These are phyloP conservation scores for Neopipo cinnamomea DNA, from an alignment of 2,113 vertebrate genomes.

Conservation along the genomic window DNA sequence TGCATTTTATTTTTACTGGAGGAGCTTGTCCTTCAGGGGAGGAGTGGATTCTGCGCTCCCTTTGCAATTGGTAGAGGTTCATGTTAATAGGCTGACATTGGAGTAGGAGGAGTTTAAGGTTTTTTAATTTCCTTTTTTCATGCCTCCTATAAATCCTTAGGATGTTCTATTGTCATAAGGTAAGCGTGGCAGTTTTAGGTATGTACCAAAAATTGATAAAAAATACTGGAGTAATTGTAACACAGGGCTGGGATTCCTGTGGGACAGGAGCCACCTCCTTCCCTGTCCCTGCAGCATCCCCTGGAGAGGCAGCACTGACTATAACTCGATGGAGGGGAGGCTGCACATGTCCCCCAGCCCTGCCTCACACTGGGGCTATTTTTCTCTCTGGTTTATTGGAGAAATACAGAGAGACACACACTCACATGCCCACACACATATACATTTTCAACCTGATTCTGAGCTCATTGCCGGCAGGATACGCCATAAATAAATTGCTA, in stretches of 20 bases:
- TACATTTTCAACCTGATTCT: neutral
- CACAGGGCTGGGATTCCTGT: neutral
- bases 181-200: neutral
- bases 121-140: neutral
- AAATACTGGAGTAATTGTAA: neutral
- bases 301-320: fast-evolving
- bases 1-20: slow-evolving; percentile 67
- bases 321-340: fast-evolving
- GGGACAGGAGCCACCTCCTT: neutral
- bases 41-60: neutral
- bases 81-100: neutral
- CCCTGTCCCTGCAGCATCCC: neutral
- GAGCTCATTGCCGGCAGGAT: neutral
- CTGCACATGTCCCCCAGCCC: neutral
- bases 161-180: neutral
- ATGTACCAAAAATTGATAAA: neutral
- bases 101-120: neutral
- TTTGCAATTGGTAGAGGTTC: slow-evolving; percentile 4
- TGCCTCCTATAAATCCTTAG: neutral
- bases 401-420: neutral
- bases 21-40: slow-evolving; percentile 41
- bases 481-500: neutral
- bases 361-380: neutral
- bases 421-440: neutral
- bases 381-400: neutral